A percentile compares a stretch with the other conserved stretches of the same genome.
phyloP scores from a whole-genome alignment of 2,113 vertebrate species.

The Drymodes brunneopygia region DNA sequence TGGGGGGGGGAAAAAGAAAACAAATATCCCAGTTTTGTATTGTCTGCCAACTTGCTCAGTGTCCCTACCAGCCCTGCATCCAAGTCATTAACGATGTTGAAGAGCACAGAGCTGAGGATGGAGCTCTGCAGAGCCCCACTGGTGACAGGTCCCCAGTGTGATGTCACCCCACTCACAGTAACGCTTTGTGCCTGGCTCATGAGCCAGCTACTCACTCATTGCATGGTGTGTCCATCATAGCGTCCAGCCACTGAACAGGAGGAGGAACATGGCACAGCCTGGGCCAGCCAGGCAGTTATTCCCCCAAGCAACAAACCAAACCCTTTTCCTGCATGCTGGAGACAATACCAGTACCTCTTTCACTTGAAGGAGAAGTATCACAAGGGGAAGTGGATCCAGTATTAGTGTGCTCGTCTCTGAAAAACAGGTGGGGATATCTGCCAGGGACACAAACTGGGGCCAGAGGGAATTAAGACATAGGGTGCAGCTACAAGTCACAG shows the following conservation, averaged over 20 bases:
- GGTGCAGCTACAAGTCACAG: background rate
- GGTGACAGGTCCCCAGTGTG: background rate
- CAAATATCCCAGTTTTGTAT: background rate
- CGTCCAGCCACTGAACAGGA: too few species aligned
- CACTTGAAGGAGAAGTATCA: fast-evolving
- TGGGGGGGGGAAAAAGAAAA: too few species aligned
- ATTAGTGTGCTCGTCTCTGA: fast-evolving
- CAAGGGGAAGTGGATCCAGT: background rate
- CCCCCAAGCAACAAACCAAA: background rate
- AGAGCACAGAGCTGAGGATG: background rate
- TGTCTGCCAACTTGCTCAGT: background rate
- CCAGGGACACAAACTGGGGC: background rate
- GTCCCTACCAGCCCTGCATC: background rate
- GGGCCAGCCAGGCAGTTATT: background rate
- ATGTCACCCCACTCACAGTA: background rate
- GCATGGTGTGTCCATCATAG: too few species aligned
- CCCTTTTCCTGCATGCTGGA: background rate
- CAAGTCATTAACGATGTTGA: background rate
- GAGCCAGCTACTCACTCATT: background rate
- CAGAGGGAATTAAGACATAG: background rate
- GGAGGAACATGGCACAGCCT: too few species aligned
- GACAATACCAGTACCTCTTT: fast-evolving
- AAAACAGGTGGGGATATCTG: background rate
- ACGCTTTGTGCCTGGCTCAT: background rate
- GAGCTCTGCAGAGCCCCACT: background rate